Conservation (phyloP, 2,113 vertebrate genomes). For the Microcebus griseorufus region DNA sequence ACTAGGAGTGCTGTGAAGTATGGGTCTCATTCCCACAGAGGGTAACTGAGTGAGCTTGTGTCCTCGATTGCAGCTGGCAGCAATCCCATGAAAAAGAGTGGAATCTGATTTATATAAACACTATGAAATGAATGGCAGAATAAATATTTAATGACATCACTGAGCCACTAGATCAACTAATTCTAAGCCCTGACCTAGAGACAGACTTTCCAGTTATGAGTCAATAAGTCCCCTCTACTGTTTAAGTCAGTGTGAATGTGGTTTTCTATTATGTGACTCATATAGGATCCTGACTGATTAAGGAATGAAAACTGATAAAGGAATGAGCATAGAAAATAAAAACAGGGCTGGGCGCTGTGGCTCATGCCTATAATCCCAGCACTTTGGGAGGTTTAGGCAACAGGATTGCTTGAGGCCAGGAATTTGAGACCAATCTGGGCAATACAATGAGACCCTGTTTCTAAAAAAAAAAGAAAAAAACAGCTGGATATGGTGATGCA, state of each 20-base stretch:
- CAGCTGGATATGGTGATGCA: too few species aligned
- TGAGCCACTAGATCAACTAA: not conserved
- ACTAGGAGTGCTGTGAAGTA: not conserved
- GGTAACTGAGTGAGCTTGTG: not conserved
- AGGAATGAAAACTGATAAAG: slow-evolving; percentile 14
- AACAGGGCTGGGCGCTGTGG: not conserved
- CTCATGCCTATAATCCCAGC: too few species aligned
- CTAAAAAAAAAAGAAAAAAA: too few species aligned
- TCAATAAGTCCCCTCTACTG: not conserved
- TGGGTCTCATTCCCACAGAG: not conserved
- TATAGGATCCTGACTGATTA: not conserved
- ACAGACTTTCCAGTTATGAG: slow-evolving; percentile 48
- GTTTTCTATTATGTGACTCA: slow-evolving; percentile 34
- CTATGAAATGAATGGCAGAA: slow-evolving; percentile 14
- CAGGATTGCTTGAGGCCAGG: too few species aligned
- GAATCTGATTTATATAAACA: not conserved
- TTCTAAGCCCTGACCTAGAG: slow-evolving; percentile 31
- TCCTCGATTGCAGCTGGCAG: not conserved
- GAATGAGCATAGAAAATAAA: not conserved
- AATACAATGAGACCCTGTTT: too few species aligned
- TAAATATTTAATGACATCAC: slow-evolving; percentile 57
- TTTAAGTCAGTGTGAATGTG: slow-evolving; percentile 23
- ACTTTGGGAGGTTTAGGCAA: too few species aligned
- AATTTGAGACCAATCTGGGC: too few species aligned
- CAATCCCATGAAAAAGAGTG: not conserved